These are phyloP conservation scores for Actias luna DNA, from an alignment of 2,888 invertebrate genomes.

Conservation along the genomic window DNA sequence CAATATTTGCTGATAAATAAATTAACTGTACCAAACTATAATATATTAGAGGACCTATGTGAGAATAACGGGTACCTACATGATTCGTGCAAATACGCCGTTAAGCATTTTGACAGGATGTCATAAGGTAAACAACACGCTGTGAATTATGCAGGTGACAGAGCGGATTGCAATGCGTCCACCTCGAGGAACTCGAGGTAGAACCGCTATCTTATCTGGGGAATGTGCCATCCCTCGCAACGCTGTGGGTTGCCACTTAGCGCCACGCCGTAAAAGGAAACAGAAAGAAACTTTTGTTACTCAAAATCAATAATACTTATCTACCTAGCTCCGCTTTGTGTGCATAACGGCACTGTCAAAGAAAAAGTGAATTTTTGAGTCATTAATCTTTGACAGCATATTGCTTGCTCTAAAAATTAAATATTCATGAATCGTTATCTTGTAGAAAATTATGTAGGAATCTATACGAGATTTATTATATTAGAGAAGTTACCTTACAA, in stretches of 20 bases:
- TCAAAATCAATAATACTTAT: constrained; percentile 68
- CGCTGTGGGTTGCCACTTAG: constrained; percentile 68
- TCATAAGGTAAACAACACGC: constrained; percentile 31
- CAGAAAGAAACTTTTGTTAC: constrained; percentile 56
- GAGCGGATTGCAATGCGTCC: constrained; percentile 63
- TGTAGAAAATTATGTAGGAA: constrained; percentile 39
- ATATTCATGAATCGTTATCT: constrained; percentile 37
- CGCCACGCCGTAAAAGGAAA: constrained; percentile 60
- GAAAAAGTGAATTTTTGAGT: constrained; percentile 48
- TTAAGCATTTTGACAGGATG: constrained; percentile 33
- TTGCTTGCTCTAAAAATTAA: constrained; percentile 39
- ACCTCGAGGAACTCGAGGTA: constrained; percentile 34
- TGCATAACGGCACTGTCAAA: constrained; percentile 53
- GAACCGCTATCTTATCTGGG: constrained; percentile 66
- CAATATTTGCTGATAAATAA: neutral
- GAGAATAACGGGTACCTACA: neutral
- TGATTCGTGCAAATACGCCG: constrained; percentile 4
- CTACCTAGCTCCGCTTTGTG: constrained; percentile 61
- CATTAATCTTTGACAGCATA: constrained; percentile 50
- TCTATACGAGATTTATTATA: constrained; percentile 42
- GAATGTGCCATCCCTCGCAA: constrained; percentile 71
- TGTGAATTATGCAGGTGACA: constrained; percentile 49
- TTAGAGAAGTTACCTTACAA: constrained; percentile 28
- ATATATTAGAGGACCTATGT: neutral
- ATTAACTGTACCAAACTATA: neutral